Percentiles rank a stretch among this genome's conserved stretches.
Evolutionary conservation across 2,888 invertebrate species (phyloP).

Genomic region (Stomorhina lunata): DNA sequence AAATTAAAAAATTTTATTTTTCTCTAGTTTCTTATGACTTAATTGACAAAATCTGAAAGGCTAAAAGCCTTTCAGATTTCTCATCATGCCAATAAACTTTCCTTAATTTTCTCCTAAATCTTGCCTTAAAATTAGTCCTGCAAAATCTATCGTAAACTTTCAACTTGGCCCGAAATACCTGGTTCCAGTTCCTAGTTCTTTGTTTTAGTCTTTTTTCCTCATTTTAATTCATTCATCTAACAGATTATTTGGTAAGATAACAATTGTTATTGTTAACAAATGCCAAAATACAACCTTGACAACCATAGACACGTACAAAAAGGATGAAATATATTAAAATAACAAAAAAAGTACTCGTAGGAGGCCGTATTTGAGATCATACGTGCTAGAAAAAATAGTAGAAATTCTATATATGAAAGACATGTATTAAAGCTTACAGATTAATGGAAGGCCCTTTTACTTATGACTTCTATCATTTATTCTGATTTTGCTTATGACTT

Average conservation of each 20-base stretch:
- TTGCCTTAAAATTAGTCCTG: too few species aligned
- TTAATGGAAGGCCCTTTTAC: too few species aligned
- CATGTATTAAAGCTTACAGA: neutral
- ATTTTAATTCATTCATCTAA: neutral
- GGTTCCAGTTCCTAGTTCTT: neutral
- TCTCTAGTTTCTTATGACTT: too few species aligned
- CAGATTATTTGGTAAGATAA: slow-evolving; percentile 43
- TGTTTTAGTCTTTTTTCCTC: neutral
- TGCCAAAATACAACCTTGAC: slow-evolving; percentile 56
- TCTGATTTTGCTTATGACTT: too few species aligned
- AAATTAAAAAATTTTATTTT: too few species aligned
- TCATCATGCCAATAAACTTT: too few species aligned
- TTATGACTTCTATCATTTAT: too few species aligned
- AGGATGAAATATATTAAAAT: neutral
- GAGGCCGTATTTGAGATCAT: slow-evolving; percentile 17
- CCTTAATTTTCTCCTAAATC: too few species aligned
- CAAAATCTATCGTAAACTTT: too few species aligned
- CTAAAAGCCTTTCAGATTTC: too few species aligned
- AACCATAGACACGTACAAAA: slow-evolving; percentile 23
- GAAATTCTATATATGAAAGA: neutral
- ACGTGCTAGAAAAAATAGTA: slow-evolving; percentile 26
- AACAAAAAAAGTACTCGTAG: neutral
- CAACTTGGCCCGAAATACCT: too few species aligned
- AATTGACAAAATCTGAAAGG: too few species aligned
- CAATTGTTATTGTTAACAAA: slow-evolving; percentile 52